These are phyloP conservation scores for Typhlomys cinereus DNA, from an alignment of 2,113 vertebrate genomes.

Conservation along the genomic window DNA sequence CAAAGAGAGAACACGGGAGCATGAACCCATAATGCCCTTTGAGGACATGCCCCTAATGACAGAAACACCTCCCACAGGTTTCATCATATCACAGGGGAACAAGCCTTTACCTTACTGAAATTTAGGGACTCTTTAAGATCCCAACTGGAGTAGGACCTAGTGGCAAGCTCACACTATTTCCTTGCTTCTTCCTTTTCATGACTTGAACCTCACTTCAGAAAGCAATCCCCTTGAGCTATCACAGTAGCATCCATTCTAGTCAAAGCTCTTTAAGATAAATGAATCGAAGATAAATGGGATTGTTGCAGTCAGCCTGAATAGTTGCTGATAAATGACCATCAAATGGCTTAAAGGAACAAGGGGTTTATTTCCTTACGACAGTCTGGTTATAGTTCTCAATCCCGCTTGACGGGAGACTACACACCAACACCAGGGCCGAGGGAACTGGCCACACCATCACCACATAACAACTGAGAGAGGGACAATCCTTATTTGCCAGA, in stretches of 20 bases:
- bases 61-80: background rate
- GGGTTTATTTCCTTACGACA: too few species aligned
- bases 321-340: too few species aligned
- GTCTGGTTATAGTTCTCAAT: too few species aligned
- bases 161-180: background rate
- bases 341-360: too few species aligned
- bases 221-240: background rate
- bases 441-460: too few species aligned
- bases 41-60: too few species aligned
- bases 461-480: too few species aligned
- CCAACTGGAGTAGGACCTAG: background rate
- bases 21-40: background rate
- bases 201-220: background rate
- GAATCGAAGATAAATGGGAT: too few species aligned
- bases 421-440: too few species aligned
- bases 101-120: background rate
- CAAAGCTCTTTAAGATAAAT: background rate
- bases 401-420: too few species aligned
- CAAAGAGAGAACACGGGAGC: background rate
- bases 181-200: background rate
- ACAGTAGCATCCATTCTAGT: background rate
- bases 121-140: background rate
- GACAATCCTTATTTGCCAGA: too few species aligned
- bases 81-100: background rate
- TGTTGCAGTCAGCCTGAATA: too few species aligned